phyloP scores from a whole-genome alignment of 2,113 vertebrate species.

The Dipodomys spectabilis region DNA sequence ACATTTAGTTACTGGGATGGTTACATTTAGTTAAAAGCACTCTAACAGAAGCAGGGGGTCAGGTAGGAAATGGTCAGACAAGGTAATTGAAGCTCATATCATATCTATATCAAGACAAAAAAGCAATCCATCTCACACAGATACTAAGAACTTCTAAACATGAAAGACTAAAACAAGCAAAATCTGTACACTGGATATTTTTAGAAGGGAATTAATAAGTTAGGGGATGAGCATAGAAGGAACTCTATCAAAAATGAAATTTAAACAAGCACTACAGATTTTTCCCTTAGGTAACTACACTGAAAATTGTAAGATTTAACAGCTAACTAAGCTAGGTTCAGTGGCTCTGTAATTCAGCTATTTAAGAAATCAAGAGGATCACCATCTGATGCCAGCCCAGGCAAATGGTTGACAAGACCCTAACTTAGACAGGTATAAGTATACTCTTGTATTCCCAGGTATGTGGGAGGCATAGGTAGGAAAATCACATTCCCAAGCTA shows the following conservation, averaged over 20 bases:
- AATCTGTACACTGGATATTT: background rate
- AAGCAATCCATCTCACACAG: background rate
- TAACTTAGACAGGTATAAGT: too few species aligned
- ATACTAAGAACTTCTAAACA: conserved; percentile 1
- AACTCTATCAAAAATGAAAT: conserved; percentile 11
- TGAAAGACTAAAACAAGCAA: background rate
- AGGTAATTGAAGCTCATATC: background rate
- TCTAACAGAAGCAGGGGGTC: background rate
- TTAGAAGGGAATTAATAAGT: background rate
- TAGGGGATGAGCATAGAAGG: background rate
- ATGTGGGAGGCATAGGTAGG: too few species aligned
- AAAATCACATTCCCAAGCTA: too few species aligned
- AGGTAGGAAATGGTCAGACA: background rate
- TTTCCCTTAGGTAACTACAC: conserved; percentile 4
- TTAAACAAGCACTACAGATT: background rate
- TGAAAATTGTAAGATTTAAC: conserved; percentile 6
- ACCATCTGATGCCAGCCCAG: too few species aligned
- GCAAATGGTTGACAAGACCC: too few species aligned
- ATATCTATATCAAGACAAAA: background rate
- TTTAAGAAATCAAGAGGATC: too few species aligned
- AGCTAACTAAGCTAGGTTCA: background rate
- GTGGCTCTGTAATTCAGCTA: too few species aligned
- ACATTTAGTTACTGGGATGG: background rate
- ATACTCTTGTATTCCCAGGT: too few species aligned
- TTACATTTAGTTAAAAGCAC: background rate